phyloP scores from a whole-genome alignment of 1,140 invertebrate genomes.

The Bemisia tabaci region DNA sequence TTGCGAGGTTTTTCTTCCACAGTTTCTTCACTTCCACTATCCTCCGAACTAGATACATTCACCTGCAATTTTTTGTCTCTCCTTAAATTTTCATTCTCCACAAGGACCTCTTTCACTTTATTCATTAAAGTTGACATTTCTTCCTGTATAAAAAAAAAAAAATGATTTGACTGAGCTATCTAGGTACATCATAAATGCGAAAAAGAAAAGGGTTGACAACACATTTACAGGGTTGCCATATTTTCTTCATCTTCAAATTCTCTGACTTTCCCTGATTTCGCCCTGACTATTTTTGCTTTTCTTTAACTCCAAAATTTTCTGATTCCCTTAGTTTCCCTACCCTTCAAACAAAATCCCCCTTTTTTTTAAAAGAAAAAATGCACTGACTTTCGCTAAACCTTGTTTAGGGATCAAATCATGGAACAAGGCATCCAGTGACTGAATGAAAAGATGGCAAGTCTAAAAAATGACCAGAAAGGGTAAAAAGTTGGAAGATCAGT shows the following conservation, averaged over 20 bases:
- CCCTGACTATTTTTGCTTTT: not conserved
- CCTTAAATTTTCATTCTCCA: slow-evolving; percentile 62
- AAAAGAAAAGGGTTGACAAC: not conserved
- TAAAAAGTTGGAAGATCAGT: too few relatives aligned
- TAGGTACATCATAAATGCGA: not conserved
- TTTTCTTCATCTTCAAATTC: not conserved
- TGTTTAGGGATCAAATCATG: too few relatives aligned
- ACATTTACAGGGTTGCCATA: not conserved
- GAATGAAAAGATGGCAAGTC: too few relatives aligned
- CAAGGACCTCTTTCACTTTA: slow-evolving; percentile 52
- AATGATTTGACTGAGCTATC: not conserved
- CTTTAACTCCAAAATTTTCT: slow-evolving; percentile 4
- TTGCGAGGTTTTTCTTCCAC: slow-evolving; percentile 18
- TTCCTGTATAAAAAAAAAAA: slow-evolving; percentile 30
- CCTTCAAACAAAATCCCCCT: too few relatives aligned
- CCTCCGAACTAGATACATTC: slow-evolving; percentile 40
- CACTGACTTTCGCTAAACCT: not conserved
- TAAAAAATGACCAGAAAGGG: too few relatives aligned
- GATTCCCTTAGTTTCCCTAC: slow-evolving; percentile 1
- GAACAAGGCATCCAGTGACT: too few relatives aligned
- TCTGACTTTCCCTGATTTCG: not conserved
- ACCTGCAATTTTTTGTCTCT: slow-evolving; percentile 47
- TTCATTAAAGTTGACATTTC: slow-evolving; percentile 55
- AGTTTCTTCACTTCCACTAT: slow-evolving; percentile 31
- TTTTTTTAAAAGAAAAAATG: slow-evolving; percentile 3